Base-by-base conservation (phyloP, 2,113 vertebrate genomes). In the Salvelinus fontinalis region DNA sequence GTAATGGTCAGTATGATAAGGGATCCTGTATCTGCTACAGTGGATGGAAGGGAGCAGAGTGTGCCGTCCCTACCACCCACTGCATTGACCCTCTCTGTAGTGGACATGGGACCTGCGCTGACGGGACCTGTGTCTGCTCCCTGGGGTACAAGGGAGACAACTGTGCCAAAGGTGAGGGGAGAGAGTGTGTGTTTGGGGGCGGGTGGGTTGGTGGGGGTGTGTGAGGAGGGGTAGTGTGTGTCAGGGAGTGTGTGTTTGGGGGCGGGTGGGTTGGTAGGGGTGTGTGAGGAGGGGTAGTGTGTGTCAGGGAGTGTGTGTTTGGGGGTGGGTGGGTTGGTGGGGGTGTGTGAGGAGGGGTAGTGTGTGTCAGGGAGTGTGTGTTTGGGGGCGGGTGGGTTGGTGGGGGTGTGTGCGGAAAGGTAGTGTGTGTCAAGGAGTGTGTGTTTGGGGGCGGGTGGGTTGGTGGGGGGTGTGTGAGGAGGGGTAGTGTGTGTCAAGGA, bases 21-120 rank as follows among this genome's bases (percentile, higher is more conserved):
- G 98, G 98, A 81, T 95, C 95, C 5, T 99, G 98, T 85, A 92
- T 97, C 72, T 99, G 98, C 91, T 99, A 98, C 95, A 99, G 97
- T 39, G 98, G 98, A 87, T 99, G 97, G 97, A 99, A 99, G 88
- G 98, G 98, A 0, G 94, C 97, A 0, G 97, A 99, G 71, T 99
- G 97, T 0, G 97, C 99, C 0, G 95, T 99, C 44, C 96, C 97
- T 66, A 75, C 90, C 91, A 97, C 93, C 70, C 97, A 99, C 89
- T 99, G 98, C 81, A 96, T 99, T 54, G 97, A 99, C 88, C 97
- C 98, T 26, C 94, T 95, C 0, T 99, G 98, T 62, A 94, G 96
- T 51, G 95, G 97, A 76, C 98, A 97, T 0, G 98, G 98, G 83
- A 95, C 96, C 88, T 99, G 98, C 92, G 94, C 95, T 0, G 95